Conservation (phyloP, 2,113 vertebrate genomes). For the Hippocampus barbouri region DNA sequence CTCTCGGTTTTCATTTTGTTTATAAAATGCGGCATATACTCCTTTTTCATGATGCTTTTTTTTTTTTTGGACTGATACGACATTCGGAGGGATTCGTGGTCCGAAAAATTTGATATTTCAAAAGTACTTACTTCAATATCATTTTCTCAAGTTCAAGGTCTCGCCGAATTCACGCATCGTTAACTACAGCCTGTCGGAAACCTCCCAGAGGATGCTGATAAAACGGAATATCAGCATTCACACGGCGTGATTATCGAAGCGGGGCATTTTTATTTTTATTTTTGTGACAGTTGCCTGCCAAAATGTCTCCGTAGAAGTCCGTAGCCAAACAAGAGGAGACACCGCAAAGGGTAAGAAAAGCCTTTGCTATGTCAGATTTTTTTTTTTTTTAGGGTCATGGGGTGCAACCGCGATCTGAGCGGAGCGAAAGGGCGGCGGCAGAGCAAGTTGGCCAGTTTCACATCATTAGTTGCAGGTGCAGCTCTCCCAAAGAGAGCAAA, state of each 20-base stretch:
- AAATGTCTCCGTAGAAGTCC: no score
- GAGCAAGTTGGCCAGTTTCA: conserved; percentile 47
- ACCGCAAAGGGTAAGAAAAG: no score
- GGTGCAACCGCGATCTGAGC: conserved; percentile 51
- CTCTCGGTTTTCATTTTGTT: no score
- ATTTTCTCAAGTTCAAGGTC: conserved; percentile 15
- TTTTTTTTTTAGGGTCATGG: conserved; percentile 31
- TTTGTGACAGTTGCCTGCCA: conserved; percentile 4
- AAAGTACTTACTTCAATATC: not conserved
- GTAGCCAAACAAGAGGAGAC: no score
- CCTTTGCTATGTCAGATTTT: not conserved
- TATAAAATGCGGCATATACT: no score
- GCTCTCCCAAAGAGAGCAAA: conserved; percentile 45
- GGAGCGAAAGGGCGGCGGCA: conserved; percentile 39
- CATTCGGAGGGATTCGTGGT: no score
- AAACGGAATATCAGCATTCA: conserved; percentile 12
- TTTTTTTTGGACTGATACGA: no score
- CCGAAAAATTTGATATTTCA: not conserved
- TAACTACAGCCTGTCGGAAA: conserved; percentile 2
- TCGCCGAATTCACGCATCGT: conserved; percentile 5
- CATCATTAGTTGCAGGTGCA: conserved; percentile 68
- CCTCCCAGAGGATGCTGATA: conserved; percentile 19
- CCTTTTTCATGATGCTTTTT: no score
- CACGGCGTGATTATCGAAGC: no score
- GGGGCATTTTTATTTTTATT: no score